These are phyloP conservation scores for Globodera rostochiensis DNA, from an alignment of 1,140 invertebrate species.

Conservation along the genomic window DNA sequence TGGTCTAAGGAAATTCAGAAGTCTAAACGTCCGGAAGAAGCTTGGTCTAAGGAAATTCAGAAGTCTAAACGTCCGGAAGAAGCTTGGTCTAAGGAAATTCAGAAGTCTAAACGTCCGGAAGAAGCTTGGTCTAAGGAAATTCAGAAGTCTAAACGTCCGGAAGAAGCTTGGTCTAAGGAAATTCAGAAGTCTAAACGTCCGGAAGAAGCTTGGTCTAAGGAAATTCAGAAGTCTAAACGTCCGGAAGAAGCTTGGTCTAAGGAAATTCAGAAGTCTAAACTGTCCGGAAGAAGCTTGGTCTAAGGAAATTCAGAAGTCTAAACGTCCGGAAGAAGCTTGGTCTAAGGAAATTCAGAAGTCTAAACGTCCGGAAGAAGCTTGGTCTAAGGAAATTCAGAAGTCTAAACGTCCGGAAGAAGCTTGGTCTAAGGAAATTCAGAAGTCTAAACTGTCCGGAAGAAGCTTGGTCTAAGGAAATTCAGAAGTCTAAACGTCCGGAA, in stretches of 20 bases:
- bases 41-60: constrained; percentile 19
- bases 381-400: no score
- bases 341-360: neutral
- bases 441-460: constrained; percentile 5
- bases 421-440: neutral
- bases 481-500: constrained; percentile 19
- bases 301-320: neutral
- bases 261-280: neutral
- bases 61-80: constrained; percentile 32
- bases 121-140: constrained; percentile 15
- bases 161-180: constrained; percentile 15
- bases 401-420: constrained; percentile 35
- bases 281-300: constrained; percentile 25
- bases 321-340: constrained; percentile 30
- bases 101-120: constrained; percentile 3
- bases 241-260: constrained; percentile 29
- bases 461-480: constrained; percentile 13
- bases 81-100: constrained; percentile 15
- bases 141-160: constrained; percentile 19
- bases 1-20: neutral
- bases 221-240: no score
- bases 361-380: constrained; percentile 29
- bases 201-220: constrained; percentile 17
- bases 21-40: constrained; percentile 24
- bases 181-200: constrained; percentile 19